A percentile compares a stretch with the other conserved stretches of the same genome.
These are phyloP conservation scores for Anthoscopus minutus DNA, from an alignment of 2,113 vertebrate species.

Conservation along the genomic window DNA sequence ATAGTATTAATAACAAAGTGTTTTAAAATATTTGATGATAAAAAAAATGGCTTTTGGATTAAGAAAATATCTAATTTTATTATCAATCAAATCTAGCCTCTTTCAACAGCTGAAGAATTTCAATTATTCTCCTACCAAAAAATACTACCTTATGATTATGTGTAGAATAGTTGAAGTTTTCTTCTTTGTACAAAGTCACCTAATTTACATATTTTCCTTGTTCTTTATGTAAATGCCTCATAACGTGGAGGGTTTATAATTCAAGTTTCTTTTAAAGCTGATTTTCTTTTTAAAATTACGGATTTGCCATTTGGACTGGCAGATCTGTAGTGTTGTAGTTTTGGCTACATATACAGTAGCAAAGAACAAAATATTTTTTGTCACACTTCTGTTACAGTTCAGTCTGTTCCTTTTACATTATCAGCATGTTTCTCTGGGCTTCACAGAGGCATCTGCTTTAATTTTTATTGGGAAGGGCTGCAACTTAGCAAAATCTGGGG, in stretches of 20 bases:
- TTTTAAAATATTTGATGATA: background rate
- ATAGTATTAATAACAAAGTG: background rate
- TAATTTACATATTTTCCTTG: background rate
- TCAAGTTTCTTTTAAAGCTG: background rate
- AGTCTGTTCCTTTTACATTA: constrained; percentile 48
- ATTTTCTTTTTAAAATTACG: background rate
- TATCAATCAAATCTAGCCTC: background rate
- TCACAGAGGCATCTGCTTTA: constrained; percentile 32
- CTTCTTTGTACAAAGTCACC: background rate
- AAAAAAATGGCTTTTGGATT: background rate
- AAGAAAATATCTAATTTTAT: background rate
- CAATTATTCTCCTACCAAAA: background rate
- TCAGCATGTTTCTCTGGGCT: constrained; percentile 21
- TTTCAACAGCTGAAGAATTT: background rate
- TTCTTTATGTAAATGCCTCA: background rate
- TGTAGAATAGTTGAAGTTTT: background rate
- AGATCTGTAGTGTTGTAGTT: constrained; percentile 54
- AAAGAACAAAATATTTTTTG: constrained; percentile 62
- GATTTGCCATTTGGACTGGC: constrained; percentile 31
- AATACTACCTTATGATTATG: background rate
- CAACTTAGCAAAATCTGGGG: background rate
- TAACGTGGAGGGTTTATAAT: background rate
- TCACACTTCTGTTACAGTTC: constrained; percentile 47
- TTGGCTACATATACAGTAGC: constrained; percentile 45
- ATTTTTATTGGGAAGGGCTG: constrained; percentile 13